These are phyloP conservation scores for Xestobium rufovillosum DNA, from an alignment of 2,888 invertebrate species.

Conservation along the genomic window DNA sequence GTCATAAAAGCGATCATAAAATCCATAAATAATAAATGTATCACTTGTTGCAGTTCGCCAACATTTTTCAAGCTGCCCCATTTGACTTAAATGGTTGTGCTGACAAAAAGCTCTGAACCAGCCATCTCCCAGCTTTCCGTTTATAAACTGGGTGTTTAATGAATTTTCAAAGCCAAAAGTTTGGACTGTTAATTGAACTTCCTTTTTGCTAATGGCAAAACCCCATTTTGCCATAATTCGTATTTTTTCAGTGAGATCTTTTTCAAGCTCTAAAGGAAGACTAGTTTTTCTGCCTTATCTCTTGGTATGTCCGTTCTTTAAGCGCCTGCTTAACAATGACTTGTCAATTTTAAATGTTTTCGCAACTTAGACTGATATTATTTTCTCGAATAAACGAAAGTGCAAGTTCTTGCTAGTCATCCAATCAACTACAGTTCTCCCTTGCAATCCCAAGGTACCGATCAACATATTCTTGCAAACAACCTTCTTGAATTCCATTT, in stretches of 20 bases:
- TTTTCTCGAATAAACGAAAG: too few species aligned
- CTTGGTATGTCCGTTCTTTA: too few species aligned
- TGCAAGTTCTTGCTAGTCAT: too few species aligned
- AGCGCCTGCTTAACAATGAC: neutral
- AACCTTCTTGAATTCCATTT: too few species aligned
- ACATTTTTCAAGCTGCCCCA: conserved; percentile 18
- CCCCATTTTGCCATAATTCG: conserved; percentile 14
- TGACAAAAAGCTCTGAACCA: too few species aligned
- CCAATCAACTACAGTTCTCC: too few species aligned
- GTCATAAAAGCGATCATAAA: conserved; percentile 18
- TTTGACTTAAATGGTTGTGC: conserved; percentile 11
- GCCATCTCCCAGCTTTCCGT: too few species aligned
- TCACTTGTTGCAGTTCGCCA: conserved; percentile 15
- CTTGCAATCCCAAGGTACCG: too few species aligned
- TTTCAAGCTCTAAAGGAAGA: neutral
- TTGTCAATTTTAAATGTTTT: conserved; percentile 11
- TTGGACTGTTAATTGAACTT: conserved; percentile 10
- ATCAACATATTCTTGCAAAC: too few species aligned
- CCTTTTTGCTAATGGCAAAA: conserved; percentile 12
- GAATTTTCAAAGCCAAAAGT: conserved; percentile 9
- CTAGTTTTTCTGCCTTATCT: neutral
- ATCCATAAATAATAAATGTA: conserved; percentile 18
- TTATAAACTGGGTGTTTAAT: conserved; percentile 1
- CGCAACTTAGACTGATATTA: too few species aligned
- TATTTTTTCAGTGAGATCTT: conserved; percentile 7